These are phyloP conservation scores for Disparrhopalites patrizii DNA, from an alignment of 2,888 invertebrate species.

Conservation along the genomic window DNA sequence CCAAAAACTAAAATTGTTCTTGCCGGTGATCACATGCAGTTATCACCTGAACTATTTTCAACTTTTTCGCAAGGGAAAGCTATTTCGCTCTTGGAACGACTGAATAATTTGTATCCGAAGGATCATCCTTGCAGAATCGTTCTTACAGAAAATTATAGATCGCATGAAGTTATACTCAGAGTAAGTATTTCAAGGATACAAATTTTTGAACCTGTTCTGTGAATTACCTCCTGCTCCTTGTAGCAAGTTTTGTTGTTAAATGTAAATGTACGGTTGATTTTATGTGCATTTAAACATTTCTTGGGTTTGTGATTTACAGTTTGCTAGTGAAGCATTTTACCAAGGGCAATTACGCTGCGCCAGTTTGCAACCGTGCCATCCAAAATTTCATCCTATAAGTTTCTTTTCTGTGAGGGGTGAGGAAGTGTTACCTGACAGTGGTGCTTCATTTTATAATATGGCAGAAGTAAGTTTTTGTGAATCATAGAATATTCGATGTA, in stretches of 20 bases:
- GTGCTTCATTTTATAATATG: conserved; percentile 75
- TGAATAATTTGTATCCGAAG: conserved; percentile 71
- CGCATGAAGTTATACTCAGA: conserved; percentile 73
- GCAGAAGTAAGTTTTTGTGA: conserved; percentile 59
- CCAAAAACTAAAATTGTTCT: conserved; percentile 69
- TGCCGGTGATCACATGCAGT: conserved; percentile 76
- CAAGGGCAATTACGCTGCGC: conserved; percentile 69
- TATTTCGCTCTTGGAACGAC: conserved; percentile 62
- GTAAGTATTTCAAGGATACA: too few species aligned
- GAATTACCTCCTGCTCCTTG: too few species aligned
- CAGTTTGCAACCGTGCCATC: conserved; percentile 66
- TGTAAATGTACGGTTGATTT: not conserved
- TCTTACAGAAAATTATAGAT: conserved; percentile 74
- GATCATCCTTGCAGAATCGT: conserved; percentile 71
- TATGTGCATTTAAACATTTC: not conserved
- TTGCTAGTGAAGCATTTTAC: conserved; percentile 76
- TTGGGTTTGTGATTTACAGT: too few species aligned
- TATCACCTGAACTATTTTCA: conserved; percentile 27
- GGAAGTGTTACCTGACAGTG: conserved; percentile 67
- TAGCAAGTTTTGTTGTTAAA: not conserved
- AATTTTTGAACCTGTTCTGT: too few species aligned
- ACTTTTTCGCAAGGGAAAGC: conserved; percentile 26
- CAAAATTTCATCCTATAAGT: conserved; percentile 67
- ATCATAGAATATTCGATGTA: not conserved
- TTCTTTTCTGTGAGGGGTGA: conserved; percentile 72